Evolutionary conservation across 2,888 invertebrate genomes (phyloP), one percentile per base, ranked within the genome.

Genomic region (Diaprepes abbreviatus): DNA sequence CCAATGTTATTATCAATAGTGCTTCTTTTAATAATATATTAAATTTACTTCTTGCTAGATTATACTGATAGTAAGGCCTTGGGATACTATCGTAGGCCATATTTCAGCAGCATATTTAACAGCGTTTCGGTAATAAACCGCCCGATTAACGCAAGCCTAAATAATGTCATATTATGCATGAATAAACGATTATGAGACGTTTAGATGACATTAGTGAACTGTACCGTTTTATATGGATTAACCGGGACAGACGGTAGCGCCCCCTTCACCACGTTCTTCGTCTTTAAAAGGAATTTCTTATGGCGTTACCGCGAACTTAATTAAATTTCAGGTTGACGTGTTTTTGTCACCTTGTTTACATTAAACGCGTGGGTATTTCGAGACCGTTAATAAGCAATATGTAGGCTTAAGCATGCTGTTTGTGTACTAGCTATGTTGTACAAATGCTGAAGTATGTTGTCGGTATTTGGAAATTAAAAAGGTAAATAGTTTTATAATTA

Each of bases 121-220:
- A 68, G 75, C 72, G 71, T 63, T 73, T 62, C 64, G 74, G 62
- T 55, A 36, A 54, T 68, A 68, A 68, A 68, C 45, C 68, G 63
- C 69, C 75, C 74, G 79, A 80, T 80, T 81, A 81, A 79, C 78
- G 76, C 77, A 72, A 72, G 79, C 79, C 79, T 78, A 79, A 79
- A 80, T 80, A 79, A 78, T 78, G 76, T 76, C 77, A 77, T 79
- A 79, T 79, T 79, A 80, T 79, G 79, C 79, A 78, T 78, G 79
- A 80, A 79, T 79, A 78, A 77, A 77, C 79, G 79, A 79, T 81
- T 79, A 80, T 76, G 77, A 79, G 77, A 77, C 77, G 78, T 78
- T 80, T 79, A 80, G 74, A 77, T 78, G 77, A 77, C 78, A 76
- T 78, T 75, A 77, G 76, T 76, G 77, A 76, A 76, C 75, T 76